phyloP scores from a whole-genome alignment of 2,888 invertebrate species.

The Sericinus montela region DNA sequence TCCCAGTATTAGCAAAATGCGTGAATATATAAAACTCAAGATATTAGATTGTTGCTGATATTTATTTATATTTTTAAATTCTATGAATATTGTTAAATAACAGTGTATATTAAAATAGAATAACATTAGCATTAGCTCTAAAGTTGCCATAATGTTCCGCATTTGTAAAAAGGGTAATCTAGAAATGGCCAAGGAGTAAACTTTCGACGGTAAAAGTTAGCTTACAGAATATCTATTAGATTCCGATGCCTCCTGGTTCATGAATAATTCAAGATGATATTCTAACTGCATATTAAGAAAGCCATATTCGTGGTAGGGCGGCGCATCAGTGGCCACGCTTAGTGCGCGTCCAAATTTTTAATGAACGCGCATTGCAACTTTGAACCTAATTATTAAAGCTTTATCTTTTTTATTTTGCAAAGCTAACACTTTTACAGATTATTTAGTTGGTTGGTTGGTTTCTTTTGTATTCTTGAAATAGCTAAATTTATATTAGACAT shows the following conservation, averaged over 20 bases:
- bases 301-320: slow-evolving; percentile 17
- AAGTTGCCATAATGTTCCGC: not conserved
- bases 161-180: slow-evolving; percentile 8
- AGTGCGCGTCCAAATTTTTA: slow-evolving; percentile 22
- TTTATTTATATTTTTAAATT: no score
- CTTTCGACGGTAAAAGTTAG: slow-evolving; percentile 7
- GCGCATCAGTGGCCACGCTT: slow-evolving; percentile 29
- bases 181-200: slow-evolving; percentile 14
- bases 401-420: no score
- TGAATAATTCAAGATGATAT: slow-evolving; percentile 15
- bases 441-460: no score
- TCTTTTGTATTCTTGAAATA: no score
- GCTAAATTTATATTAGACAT: no score
- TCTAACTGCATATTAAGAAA: slow-evolving; percentile 17
- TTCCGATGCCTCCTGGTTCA: slow-evolving; percentile 5
- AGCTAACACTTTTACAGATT: no score
- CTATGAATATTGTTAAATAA: no score
- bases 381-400: slow-evolving; percentile 12
- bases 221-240: slow-evolving; percentile 15
- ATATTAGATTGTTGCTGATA: no score
- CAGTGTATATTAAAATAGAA: no score
- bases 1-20: no score
- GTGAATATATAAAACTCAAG: no score
- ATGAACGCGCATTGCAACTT: slow-evolving; percentile 22
- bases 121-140: not conserved